These are phyloP conservation scores for Barnardius zonarius DNA, from an alignment of 2,113 vertebrate species.

Conservation along the genomic window DNA sequence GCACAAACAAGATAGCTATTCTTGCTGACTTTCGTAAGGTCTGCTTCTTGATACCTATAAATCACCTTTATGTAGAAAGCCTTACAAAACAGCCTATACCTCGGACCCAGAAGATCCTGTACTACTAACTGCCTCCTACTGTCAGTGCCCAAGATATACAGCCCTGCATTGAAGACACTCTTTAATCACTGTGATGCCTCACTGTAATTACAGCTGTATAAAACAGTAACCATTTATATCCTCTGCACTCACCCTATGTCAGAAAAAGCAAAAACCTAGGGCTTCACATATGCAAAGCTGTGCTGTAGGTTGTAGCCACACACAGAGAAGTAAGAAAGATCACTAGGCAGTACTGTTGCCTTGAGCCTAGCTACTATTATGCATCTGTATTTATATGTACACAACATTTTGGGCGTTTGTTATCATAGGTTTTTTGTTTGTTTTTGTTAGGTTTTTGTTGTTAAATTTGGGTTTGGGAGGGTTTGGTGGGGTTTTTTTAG, in stretches of 20 bases:
- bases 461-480: not conserved
- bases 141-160: not conserved
- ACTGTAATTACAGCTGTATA: not conserved
- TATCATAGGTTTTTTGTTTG: not conserved
- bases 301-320: not conserved
- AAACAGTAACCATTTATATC: not conserved
- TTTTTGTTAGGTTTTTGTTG: not conserved
- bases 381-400: not conserved
- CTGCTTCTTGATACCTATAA: not conserved
- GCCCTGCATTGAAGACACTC: not conserved
- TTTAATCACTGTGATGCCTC: not conserved
- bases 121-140: not conserved
- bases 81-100: not conserved
- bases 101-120: not conserved
- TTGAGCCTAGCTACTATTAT: not conserved
- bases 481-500: too few species aligned
- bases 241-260: accelerated
- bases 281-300: not conserved
- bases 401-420: not conserved
- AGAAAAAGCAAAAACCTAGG: not conserved
- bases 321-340: not conserved
- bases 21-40: not conserved
- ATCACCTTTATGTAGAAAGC: not conserved
- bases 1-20: not conserved
- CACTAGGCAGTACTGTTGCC: accelerated